A percentile compares a stretch with the other conserved stretches of the same genome.
These are phyloP conservation scores for Amiota communis DNA, from an alignment of 2,888 invertebrate species.

Conservation along the genomic window DNA sequence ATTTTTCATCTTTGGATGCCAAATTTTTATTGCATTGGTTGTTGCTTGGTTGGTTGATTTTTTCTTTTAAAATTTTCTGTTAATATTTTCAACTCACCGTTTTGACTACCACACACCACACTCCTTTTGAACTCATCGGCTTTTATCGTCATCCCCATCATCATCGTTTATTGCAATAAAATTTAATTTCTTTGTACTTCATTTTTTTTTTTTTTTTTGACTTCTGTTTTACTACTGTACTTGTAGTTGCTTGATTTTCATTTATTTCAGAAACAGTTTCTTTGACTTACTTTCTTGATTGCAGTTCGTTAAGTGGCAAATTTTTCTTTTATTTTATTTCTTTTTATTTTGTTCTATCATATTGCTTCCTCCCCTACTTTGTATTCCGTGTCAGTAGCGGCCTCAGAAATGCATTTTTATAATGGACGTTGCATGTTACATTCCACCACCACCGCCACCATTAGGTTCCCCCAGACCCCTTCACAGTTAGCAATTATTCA, in stretches of 20 bases:
- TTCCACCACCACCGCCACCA: too few relatives aligned
- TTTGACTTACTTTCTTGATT: constrained; percentile 61
- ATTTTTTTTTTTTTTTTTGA: constrained; percentile 35
- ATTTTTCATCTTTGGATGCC: constrained; percentile 31
- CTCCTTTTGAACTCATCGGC: neutral
- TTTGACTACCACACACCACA: neutral
- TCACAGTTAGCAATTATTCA: too few relatives aligned
- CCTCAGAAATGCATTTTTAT: constrained; percentile 53
- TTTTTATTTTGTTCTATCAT: neutral
- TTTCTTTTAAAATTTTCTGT: constrained; percentile 61
- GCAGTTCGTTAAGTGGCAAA: constrained; percentile 59
- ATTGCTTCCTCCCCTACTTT: neutral
- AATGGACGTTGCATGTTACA: constrained; percentile 60
- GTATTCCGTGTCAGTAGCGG: constrained; percentile 26
- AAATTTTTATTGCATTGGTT: constrained; percentile 30
- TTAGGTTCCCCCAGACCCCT: too few relatives aligned
- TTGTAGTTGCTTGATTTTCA: constrained; percentile 31
- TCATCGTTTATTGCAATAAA: constrained; percentile 50
- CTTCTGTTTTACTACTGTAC: constrained; percentile 29
- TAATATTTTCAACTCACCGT: neutral
- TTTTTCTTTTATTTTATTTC: constrained; percentile 36
- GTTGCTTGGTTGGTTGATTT: constrained; percentile 18
- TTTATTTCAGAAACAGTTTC: constrained; percentile 29
- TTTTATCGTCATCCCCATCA: neutral
- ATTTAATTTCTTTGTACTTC: constrained; percentile 49